These are phyloP conservation scores for Aphelenchoides fujianensis DNA, from an alignment of 1,140 invertebrate species.

Conservation along the genomic window DNA sequence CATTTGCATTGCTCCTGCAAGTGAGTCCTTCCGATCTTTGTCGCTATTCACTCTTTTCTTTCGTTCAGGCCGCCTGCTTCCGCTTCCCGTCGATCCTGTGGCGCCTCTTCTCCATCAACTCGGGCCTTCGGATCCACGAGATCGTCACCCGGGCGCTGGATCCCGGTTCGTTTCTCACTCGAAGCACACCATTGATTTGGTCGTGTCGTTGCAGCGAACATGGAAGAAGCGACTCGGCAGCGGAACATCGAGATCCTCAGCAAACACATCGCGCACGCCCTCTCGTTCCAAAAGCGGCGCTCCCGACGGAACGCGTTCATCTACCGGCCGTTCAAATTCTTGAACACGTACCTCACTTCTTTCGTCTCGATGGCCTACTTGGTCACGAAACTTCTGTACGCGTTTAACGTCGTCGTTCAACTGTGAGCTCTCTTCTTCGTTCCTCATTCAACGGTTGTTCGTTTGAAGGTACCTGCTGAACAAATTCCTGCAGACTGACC, in stretches of 20 bases:
- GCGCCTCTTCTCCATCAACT: conserved; percentile 59
- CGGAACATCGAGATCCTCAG: conserved; percentile 53
- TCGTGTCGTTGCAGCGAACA: conserved; percentile 33
- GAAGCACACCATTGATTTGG: too few species aligned
- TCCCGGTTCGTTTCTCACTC: too few species aligned
- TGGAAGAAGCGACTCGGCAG: conserved; percentile 45
- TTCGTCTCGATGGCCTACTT: conserved; percentile 51
- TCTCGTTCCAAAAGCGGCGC: conserved; percentile 53
- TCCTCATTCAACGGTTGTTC: too few species aligned
- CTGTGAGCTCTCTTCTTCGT: too few species aligned
- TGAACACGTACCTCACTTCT: conserved; percentile 56
- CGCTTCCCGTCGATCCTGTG: conserved; percentile 63
- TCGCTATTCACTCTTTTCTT: too few species aligned
- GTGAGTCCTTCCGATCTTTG: too few species aligned
- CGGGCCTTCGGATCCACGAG: conserved; percentile 58
- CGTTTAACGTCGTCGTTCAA: conserved; percentile 50
- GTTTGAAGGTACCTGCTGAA: conserved; percentile 61
- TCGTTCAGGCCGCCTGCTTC: conserved; percentile 64
- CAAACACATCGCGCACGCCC: conserved; percentile 47
- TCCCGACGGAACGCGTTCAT: conserved; percentile 43
- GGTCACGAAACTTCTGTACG: conserved; percentile 24
- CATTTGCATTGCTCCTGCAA: conserved; percentile 63
- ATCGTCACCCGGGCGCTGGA: conserved; percentile 55
- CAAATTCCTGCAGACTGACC: conserved; percentile 54
- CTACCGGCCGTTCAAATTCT: conserved; percentile 49